Evolutionary conservation across 2,888 invertebrate genomes (phyloP), one percentile per base, ranked within the genome.

Genomic region (Dyspetes luteomarginatus): DNA sequence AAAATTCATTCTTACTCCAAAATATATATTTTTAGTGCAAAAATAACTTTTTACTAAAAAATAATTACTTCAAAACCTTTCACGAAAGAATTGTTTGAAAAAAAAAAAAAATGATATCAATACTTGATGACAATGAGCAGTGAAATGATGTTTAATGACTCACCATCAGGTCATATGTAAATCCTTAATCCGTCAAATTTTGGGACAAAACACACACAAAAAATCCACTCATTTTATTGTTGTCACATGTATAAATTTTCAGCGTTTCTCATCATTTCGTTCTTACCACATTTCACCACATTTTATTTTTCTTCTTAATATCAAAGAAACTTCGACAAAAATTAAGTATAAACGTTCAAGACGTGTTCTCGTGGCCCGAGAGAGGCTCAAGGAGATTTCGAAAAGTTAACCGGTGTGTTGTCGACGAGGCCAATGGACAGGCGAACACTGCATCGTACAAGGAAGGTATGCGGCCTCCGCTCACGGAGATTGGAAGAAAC

Each of bases 391-490:
- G 24, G 55, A 55, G 45, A 72, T 68, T 69, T 65, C 43, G 69
- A 82, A 85, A 86, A 88, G 88, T 83, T 84, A 84, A 83, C 88
- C 88, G 89, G 88, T 90, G n/a, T n/a, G 89, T n/a, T 73, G 56
- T 90, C 88, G 87, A 86, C 90, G 81, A 88, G 87, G 86, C n/a
- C 89, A 87, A 87, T 88, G 89, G 89, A 88, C 88, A 89, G 87
- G 88, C 87, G 86, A 86, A 86, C 86, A 90, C 90, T 90, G 90
- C 90, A 90, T 90, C 88, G 88, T 69, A 52, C 86, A 88, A 90
- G 36, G 89, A 87, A 90, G 89, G 90, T 90, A 90, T 89, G 90
- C 86, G 90, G 90, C 90, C 89, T 88, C 88, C 85, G 85, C 85
- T 85, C 86, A 85, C 86, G 87, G 88, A 88, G 88, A 89, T 87